Evolutionary conservation across 2,113 vertebrate genomes (phyloP).

Genomic region (Syngnathoides biaculeatus): DNA sequence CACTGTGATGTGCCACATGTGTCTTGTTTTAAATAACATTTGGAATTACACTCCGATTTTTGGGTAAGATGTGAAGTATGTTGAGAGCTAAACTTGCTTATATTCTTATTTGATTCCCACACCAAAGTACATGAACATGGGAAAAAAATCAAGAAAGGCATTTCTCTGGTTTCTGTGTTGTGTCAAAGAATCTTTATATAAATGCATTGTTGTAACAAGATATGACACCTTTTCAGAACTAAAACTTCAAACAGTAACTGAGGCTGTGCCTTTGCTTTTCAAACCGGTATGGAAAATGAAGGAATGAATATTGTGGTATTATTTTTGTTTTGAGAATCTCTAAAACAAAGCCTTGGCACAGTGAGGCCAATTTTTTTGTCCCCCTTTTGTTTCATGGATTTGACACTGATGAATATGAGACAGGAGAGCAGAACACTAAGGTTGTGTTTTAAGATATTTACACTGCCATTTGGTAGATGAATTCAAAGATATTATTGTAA

Average conservation of each 20-base stretch:
- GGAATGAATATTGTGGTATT: neutral
- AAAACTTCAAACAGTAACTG: constrained; percentile 1
- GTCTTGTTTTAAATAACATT: neutral
- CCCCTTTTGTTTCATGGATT: neutral
- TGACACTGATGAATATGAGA: neutral
- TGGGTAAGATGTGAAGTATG: neutral
- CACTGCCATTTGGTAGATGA: neutral
- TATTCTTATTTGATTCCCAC: neutral
- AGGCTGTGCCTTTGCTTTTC: neutral
- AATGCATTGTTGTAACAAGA: neutral
- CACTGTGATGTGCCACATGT: too few relatives aligned
- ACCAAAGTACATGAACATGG: neutral
- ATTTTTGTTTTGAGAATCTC: neutral
- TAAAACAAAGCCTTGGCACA: neutral
- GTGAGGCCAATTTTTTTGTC: neutral
- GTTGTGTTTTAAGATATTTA: neutral
- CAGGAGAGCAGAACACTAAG: neutral
- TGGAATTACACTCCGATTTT: neutral
- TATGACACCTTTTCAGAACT: constrained; percentile 1
- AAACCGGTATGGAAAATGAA: neutral
- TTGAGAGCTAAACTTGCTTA: neutral
- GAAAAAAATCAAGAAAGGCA: neutral
- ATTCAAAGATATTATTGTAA: neutral
- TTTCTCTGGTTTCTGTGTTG: constrained; percentile 6
- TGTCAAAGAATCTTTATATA: neutral